Evolutionary conservation across 2,797 vertebrate species (phyloP).

Genomic region (Oceanodroma leucorhoa): DNA sequence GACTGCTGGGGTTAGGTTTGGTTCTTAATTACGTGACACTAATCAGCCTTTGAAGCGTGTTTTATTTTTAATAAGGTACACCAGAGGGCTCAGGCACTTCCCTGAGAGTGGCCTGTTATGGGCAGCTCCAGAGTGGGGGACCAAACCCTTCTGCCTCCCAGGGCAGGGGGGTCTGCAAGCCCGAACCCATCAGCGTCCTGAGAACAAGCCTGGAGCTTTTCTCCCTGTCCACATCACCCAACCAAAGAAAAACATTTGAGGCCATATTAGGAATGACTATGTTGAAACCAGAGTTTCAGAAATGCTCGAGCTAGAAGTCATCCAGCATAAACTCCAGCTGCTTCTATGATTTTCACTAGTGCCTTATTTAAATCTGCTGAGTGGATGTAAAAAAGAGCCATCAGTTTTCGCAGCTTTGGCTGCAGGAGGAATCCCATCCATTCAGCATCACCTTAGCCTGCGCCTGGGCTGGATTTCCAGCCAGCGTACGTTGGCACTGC

Average conservation of each 20-base stretch:
- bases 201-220: not conserved
- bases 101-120: not conserved
- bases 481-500: rapidly evolving
- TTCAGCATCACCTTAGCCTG: not conserved
- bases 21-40: not conserved
- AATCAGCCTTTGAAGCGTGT: not conserved
- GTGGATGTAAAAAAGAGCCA: not conserved
- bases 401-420: not conserved
- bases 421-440: not conserved
- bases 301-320: not conserved
- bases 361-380: not conserved
- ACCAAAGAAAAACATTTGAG: rapidly evolving
- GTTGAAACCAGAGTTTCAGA: not conserved
- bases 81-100: not conserved
- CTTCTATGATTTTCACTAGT: not conserved
- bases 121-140: no score
- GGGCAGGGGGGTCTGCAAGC: not conserved
- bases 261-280: not conserved
- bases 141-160: not conserved
- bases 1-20: not conserved
- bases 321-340: not conserved
- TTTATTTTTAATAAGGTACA: not conserved
- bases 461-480: not conserved
- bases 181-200: not conserved
- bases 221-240: not conserved